phyloP scores from a whole-genome alignment of 1,140 invertebrate species.

The Panagrolaimus sp. region DNA sequence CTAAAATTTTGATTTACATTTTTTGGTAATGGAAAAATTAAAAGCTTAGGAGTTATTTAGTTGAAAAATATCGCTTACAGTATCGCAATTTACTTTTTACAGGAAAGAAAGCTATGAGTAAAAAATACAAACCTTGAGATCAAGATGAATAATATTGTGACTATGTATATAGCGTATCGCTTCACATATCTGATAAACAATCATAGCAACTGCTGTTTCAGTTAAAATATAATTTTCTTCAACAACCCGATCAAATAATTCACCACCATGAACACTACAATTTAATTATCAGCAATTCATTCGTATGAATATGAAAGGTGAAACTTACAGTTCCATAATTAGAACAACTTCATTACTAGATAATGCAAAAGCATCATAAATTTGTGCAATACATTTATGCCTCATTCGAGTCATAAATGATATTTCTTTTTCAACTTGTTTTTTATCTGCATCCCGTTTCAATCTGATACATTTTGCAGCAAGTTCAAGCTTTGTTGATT shows the following conservation, averaged over 20 bases:
- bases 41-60: background rate
- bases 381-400: conserved; percentile 63
- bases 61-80: too few relatives aligned
- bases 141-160: conserved; percentile 63
- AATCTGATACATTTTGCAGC: conserved; percentile 55
- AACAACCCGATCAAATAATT: conserved; percentile 64
- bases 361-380: conserved; percentile 64
- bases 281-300: background rate
- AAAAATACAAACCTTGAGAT: conserved; percentile 61
- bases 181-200: conserved; percentile 63
- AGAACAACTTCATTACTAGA: conserved; percentile 64
- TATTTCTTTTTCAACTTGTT: conserved; percentile 59
- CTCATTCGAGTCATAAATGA: conserved; percentile 61
- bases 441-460: conserved; percentile 44
- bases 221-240: conserved; percentile 62
- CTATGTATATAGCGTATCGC: conserved; percentile 63
- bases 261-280: conserved; percentile 61
- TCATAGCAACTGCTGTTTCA: conserved; percentile 63
- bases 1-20: conserved; percentile 33
- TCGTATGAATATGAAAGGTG: conserved; percentile 10
- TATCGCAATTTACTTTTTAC: too few relatives aligned
- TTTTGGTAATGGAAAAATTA: conserved; percentile 1
- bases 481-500: conserved; percentile 42
- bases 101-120: too few relatives aligned
- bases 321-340: conserved; percentile 68